Evolutionary conservation across 2,888 invertebrate species (phyloP), one percentile per base, ranked within the genome.

Genomic region (Cephalotes varians): DNA sequence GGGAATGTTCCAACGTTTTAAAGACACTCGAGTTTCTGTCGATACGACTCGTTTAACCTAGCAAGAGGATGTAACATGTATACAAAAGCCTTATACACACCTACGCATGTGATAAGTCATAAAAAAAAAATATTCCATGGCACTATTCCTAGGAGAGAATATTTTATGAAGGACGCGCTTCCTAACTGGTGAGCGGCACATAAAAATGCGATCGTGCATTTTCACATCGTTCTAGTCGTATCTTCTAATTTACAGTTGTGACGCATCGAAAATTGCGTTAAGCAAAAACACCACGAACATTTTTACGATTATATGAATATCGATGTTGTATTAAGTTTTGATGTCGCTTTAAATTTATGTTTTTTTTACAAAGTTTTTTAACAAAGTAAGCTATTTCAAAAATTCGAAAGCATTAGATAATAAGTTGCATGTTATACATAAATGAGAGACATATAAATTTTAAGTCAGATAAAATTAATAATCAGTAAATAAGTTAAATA

Each of bases 41-140:
- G 83, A 84, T 88, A 83, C 85, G 85, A 81, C 80, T 80, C 88
- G 87, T 87, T 88, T 88, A 88, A 85, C 87, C 21, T 71, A 65
- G 28, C 56, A 67, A 40, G 40, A 62, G 79, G 60, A 79, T 74
- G 34, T 56, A 40, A 65, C 76, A 40, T n/a, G n/a, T n/a, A n/a
- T 67, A 54, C 31, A 18, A 31, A 47, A 62, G 15, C 15, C n/a
- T 51, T 64, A 51, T 54, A n/a, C 25, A 54, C 15, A 67, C 15
- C 21, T n/a, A 28, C 65, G 37, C 28, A 51, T 40, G 28, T 21
- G 67, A 76, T 76, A 74, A 74, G 64, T 64, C 37, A 5, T 40
- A 28, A 76, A 40, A 76, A 40, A 76, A 65, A 76, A 51, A 65
- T 54, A 67, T 40, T 67, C 1, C 51, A 9, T 28, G 21, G 34